These are phyloP conservation scores for Adineta ricciae DNA, from an alignment of 2,888 invertebrate genomes.

Conservation along the genomic window DNA sequence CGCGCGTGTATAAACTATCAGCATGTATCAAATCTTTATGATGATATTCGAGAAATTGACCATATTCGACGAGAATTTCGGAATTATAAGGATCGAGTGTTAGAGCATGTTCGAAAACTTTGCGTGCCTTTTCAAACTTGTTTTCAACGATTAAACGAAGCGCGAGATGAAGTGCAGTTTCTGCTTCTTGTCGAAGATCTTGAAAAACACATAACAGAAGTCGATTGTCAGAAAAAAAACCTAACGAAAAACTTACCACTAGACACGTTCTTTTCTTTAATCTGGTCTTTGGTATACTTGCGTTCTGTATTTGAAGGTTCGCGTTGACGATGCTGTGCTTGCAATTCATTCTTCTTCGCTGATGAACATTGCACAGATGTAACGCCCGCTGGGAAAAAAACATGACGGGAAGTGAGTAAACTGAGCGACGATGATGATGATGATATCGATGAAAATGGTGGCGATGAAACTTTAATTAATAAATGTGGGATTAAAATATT, in stretches of 20 bases:
- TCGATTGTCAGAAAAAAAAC: too few relatives aligned
- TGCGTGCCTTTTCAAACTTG: slow-evolving; percentile 39
- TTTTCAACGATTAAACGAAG: slow-evolving; percentile 35
- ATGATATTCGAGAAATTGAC: slow-evolving; percentile 77
- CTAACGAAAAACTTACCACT: not conserved
- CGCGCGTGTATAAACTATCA: slow-evolving; percentile 73
- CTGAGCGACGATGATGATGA: not conserved
- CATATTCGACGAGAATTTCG: slow-evolving; percentile 79
- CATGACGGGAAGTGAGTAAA: not conserved
- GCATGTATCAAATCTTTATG: slow-evolving; percentile 72
- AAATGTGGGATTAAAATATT: not conserved
- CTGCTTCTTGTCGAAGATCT: slow-evolving; percentile 24
- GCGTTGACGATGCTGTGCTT: not conserved
- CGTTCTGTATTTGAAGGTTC: not conserved
- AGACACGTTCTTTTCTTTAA: not conserved
- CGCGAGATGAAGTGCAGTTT: slow-evolving; percentile 25
- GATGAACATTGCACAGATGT: not conserved
- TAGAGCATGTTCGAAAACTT: slow-evolving; percentile 66
- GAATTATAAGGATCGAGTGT: slow-evolving; percentile 81
- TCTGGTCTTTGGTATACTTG: not conserved
- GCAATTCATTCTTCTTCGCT: not conserved
- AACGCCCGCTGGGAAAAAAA: not conserved
- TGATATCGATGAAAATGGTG: not conserved
- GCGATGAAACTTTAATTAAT: not conserved
- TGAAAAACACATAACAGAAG: not conserved